These are phyloP conservation scores for Amblyornis subalaris DNA, from an alignment of 2,113 vertebrate species.

Conservation along the genomic window DNA sequence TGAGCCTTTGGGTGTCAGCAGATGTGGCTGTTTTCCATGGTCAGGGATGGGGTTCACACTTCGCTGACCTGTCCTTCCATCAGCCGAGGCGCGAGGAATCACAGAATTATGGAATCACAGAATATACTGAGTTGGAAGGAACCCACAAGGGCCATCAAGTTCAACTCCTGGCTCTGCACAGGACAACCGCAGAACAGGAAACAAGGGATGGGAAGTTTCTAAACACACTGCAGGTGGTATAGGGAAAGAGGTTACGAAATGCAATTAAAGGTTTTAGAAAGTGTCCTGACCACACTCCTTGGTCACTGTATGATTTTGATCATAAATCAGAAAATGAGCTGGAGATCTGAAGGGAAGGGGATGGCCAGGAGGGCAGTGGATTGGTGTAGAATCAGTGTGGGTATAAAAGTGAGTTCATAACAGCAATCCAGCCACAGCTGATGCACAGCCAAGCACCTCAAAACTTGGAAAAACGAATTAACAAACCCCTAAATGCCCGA, in stretches of 20 bases:
- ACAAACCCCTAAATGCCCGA: background rate
- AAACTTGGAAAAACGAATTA: background rate
- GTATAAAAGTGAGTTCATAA: background rate
- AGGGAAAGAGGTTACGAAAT: background rate
- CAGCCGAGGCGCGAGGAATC: background rate
- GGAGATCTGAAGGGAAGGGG: background rate
- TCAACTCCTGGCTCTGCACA: background rate
- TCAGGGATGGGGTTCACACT: background rate
- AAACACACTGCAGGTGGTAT: background rate
- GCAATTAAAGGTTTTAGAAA: slow-evolving; percentile 1
- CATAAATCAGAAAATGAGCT: background rate
- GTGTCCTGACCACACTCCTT: background rate
- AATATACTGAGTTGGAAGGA: background rate
- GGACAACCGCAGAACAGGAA: background rate
- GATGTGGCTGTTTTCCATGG: accelerated
- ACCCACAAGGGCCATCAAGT: background rate
- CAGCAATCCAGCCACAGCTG: background rate
- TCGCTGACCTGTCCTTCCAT: background rate
- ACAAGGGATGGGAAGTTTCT: background rate
- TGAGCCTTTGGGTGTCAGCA: background rate
- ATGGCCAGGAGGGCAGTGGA: background rate
- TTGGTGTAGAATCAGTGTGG: background rate
- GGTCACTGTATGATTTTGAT: background rate
- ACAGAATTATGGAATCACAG: background rate
- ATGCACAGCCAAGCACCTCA: background rate